A percentile compares a stretch with the other conserved stretches of the same genome.
Conservation (phyloP, 2,113 vertebrate species). For the Pipa parva region DNA sequence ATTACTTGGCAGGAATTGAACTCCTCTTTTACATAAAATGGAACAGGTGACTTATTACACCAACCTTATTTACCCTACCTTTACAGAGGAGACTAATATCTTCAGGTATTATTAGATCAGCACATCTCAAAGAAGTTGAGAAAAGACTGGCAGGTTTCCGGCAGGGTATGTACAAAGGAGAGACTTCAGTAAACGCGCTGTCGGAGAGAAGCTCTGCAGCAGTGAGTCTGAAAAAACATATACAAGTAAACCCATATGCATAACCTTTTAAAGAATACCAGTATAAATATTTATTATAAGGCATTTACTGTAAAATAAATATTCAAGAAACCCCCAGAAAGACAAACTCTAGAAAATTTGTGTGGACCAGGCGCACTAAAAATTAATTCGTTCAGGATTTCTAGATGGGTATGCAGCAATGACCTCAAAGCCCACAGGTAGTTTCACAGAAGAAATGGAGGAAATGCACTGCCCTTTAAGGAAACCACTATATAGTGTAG, state of each 20-base stretch:
- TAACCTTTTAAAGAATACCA: too few species aligned
- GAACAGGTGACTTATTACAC: too few species aligned
- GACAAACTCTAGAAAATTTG: background rate
- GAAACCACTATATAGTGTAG: too few species aligned
- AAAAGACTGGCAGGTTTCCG: slow-evolving; percentile 79
- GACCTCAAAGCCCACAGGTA: too few species aligned
- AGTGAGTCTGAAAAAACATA: slow-evolving; percentile 66
- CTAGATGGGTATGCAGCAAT: too few species aligned
- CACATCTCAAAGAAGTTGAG: slow-evolving; percentile 86
- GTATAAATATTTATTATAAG: background rate
- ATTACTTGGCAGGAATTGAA: too few species aligned
- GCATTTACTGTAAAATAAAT: background rate
- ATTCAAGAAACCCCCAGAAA: background rate
- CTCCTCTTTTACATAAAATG: too few species aligned
- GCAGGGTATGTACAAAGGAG: slow-evolving; percentile 68
- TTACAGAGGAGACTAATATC: slow-evolving; percentile 85
- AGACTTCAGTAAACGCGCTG: slow-evolving; percentile 73
- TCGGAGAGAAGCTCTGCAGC: slow-evolving; percentile 77
- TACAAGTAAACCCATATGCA: slow-evolving; percentile 13
- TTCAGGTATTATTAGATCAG: slow-evolving; percentile 83
- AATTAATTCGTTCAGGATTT: too few species aligned
- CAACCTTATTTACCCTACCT: slow-evolving; percentile 82
- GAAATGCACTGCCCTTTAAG: too few species aligned
- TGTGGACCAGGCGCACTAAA: too few species aligned
- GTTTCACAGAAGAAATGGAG: too few species aligned